These are phyloP conservation scores for Fringilla coelebs DNA, from an alignment of 2,797 vertebrate species.

Conservation along the genomic window DNA sequence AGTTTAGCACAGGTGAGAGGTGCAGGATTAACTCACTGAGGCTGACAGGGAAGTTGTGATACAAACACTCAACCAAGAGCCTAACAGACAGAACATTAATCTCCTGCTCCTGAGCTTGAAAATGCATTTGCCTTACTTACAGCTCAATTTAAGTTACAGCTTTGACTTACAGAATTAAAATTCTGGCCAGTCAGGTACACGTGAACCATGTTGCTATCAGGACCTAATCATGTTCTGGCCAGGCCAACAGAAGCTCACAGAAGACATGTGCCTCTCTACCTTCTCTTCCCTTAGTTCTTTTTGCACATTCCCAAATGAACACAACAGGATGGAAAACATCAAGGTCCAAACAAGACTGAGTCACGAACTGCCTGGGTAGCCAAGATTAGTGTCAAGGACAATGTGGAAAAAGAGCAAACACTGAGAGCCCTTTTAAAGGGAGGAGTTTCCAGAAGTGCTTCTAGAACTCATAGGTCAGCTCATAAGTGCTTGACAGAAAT, in stretches of 20 bases:
- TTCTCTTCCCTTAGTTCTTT: background rate
- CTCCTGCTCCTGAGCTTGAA: background rate
- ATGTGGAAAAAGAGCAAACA: background rate
- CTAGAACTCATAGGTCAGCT: background rate
- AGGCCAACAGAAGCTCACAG: background rate
- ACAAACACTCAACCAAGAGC: background rate
- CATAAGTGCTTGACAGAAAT: background rate
- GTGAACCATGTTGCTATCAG: background rate
- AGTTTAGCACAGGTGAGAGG: slow-evolving; percentile 9
- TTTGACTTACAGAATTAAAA: background rate
- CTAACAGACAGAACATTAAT: background rate
- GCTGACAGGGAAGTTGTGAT: background rate
- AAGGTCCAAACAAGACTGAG: background rate
- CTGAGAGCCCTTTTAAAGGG: background rate
- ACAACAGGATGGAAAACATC: background rate
- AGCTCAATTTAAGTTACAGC: background rate
- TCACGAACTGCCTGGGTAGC: background rate
- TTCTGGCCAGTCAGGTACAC: background rate
- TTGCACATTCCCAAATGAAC: background rate
- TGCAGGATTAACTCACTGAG: background rate
- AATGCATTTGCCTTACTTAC: background rate
- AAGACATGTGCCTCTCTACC: background rate
- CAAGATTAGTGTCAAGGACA: background rate
- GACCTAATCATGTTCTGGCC: background rate
- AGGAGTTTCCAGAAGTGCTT: background rate